Conservation (phyloP, 53 echinoderm and acorn worm genomes). For the Zoroaster sp. region DNA sequence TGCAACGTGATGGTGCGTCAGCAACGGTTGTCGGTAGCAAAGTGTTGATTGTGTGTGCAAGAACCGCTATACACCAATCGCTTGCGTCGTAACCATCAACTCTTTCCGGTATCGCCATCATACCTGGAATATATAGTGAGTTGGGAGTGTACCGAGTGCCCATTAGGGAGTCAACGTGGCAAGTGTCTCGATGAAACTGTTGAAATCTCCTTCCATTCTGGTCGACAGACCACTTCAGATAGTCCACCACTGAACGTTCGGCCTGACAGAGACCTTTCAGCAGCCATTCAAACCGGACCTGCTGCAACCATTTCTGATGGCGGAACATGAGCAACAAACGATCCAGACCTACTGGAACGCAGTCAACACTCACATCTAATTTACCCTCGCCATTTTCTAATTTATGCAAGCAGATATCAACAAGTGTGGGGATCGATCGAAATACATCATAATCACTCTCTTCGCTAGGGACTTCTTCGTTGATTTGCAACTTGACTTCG, state of each 20-base stretch:
- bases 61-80: conserved; percentile 34
- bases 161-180: neutral
- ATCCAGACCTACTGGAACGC: too few species aligned
- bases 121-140: neutral
- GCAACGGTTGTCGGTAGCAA: neutral
- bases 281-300: conserved; percentile 9
- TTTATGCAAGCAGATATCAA: too few species aligned
- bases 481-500: too few species aligned
- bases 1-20: neutral
- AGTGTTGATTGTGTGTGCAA: conserved; percentile 1
- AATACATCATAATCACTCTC: too few species aligned
- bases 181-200: conserved; percentile 10
- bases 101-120: neutral
- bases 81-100: conserved; percentile 19
- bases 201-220: neutral
- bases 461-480: too few species aligned
- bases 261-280: conserved; percentile 4
- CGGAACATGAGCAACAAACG: too few species aligned
- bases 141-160: neutral
- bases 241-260: neutral
- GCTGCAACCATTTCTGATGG: conserved; percentile 12
- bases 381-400: too few species aligned
- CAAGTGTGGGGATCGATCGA: too few species aligned
- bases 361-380: too few species aligned
- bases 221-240: neutral